Percentiles rank a stretch among this genome's conserved stretches.
These are phyloP conservation scores for Dusona sp. DNA, from an alignment of 2,888 invertebrate genomes.

Conservation along the genomic window DNA sequence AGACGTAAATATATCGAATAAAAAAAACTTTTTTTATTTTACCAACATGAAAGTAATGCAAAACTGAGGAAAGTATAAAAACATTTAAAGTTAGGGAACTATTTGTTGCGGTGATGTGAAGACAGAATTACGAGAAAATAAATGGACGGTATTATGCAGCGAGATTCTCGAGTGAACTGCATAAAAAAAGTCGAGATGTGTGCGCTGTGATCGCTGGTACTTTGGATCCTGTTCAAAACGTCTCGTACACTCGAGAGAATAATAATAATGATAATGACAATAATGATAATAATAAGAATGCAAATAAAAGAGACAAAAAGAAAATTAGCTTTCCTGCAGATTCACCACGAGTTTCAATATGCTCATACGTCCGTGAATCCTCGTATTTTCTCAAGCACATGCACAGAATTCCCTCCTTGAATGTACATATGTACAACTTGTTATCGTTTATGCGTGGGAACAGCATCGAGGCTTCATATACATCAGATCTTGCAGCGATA, in stretches of 20 bases:
- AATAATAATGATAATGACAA: constrained; percentile 24
- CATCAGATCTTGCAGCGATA: constrained; percentile 73
- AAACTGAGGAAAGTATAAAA: constrained; percentile 6
- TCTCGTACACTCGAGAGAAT: constrained; percentile 48
- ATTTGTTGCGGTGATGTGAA: constrained; percentile 47
- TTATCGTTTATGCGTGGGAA: constrained; percentile 82
- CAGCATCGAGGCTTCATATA: constrained; percentile 66
- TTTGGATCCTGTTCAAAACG: constrained; percentile 71
- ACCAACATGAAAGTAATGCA: background rate
- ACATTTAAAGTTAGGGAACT: constrained; percentile 18
- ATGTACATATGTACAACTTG: constrained; percentile 33
- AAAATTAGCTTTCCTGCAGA: constrained; percentile 34
- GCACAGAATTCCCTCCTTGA: constrained; percentile 61
- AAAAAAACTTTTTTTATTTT: background rate
- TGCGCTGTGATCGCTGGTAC: constrained; percentile 53
- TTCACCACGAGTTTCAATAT: constrained; percentile 14
- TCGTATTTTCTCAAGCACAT: constrained; percentile 10
- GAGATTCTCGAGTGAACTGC: constrained; percentile 22
- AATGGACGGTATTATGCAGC: constrained; percentile 68
- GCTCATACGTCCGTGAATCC: constrained; percentile 21
- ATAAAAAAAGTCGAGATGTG: constrained; percentile 21
- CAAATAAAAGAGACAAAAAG: constrained; percentile 16
- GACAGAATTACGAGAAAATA: constrained; percentile 71
- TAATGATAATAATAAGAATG: constrained; percentile 29
- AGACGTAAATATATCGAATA: background rate